Conservation (phyloP, 2,888 invertebrate genomes). For the Podotricha telesiphe region DNA sequence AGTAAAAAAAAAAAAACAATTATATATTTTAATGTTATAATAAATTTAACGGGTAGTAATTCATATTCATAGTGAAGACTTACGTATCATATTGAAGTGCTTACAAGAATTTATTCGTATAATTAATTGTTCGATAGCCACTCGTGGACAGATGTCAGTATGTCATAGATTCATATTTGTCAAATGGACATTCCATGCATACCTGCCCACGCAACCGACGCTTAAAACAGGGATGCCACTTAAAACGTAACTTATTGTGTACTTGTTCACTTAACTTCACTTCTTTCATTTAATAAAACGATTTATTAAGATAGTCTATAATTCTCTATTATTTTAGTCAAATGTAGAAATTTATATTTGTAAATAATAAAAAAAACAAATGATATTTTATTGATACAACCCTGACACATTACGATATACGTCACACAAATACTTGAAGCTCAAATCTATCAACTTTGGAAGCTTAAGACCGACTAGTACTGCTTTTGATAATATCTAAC, state of each 20-base stretch:
- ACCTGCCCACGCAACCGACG: slow-evolving; percentile 42
- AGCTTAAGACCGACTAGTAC: slow-evolving; percentile 43
- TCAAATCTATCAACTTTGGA: slow-evolving; percentile 43
- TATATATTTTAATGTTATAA: slow-evolving; percentile 11
- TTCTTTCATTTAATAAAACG: neutral
- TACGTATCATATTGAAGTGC: slow-evolving; percentile 29
- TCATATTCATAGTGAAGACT: slow-evolving; percentile 25
- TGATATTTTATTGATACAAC: slow-evolving; percentile 9
- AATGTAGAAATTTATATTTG: too few relatives aligned
- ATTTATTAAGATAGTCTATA: neutral
- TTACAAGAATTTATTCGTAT: slow-evolving; percentile 39
- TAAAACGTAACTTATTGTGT: neutral
- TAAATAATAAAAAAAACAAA: neutral
- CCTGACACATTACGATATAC: slow-evolving; percentile 22
- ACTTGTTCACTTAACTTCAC: too few relatives aligned
- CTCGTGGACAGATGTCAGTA: slow-evolving; percentile 50
- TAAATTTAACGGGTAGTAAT: slow-evolving; percentile 13
- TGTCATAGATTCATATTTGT: slow-evolving; percentile 52
- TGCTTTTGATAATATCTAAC: slow-evolving; percentile 40
- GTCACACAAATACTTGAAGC: slow-evolving; percentile 34
- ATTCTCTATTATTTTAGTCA: neutral
- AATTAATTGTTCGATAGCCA: slow-evolving; percentile 43
- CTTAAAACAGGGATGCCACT: slow-evolving; percentile 27
- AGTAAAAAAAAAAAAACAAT: neutral
- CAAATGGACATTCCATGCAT: slow-evolving; percentile 49